Conservation (phyloP, 2,888 invertebrate genomes). For the Parthenolecanium corni region DNA sequence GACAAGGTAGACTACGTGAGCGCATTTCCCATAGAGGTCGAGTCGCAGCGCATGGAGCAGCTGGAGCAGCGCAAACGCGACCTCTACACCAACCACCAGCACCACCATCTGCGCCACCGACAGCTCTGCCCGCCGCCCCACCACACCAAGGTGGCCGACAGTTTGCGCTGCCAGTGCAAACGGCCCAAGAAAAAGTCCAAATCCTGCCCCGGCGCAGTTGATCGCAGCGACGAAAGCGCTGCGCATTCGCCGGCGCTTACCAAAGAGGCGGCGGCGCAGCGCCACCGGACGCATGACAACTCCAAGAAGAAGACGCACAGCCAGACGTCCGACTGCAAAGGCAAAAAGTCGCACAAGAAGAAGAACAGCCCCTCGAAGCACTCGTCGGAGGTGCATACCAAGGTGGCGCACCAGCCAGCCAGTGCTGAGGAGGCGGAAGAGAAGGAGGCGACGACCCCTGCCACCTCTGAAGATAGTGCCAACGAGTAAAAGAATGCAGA, state of each 20-base stretch:
- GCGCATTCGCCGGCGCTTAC: too few relatives aligned
- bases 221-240: too few relatives aligned
- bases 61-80: background rate
- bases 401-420: background rate
- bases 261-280: too few relatives aligned
- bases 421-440: background rate
- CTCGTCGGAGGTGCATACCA: too few relatives aligned
- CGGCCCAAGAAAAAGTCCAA: background rate
- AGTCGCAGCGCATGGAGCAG: constrained; percentile 39
- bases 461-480: background rate
- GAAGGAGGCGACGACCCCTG: constrained; percentile 1
- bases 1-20: constrained; percentile 63
- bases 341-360: background rate
- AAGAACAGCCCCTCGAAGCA: too few relatives aligned
- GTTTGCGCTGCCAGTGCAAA: background rate
- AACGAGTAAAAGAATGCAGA: background rate
- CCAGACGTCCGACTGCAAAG: background rate
- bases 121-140: constrained; percentile 14
- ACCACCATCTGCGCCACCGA: background rate
- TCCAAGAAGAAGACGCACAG: background rate
- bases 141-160: constrained; percentile 12
- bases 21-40: constrained; percentile 51
- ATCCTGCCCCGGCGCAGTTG: too few relatives aligned
- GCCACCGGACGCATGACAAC: background rate
- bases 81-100: background rate